Conservation (phyloP, 2,797 vertebrate species). For the Aplochiton taeniatus region DNA sequence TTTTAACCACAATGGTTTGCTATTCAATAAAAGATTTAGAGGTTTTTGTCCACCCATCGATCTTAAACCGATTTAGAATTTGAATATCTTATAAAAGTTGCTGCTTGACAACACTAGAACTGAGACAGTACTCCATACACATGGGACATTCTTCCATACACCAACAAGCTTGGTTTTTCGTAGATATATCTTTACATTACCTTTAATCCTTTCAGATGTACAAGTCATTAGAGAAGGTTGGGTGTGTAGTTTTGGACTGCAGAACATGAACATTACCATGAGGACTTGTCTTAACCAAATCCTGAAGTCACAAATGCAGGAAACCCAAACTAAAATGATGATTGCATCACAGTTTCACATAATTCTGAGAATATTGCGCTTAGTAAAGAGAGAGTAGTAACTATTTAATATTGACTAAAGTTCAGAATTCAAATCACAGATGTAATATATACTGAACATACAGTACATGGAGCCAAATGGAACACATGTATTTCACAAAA, state of each 20-base stretch:
- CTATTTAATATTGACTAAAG: conserved; percentile 75
- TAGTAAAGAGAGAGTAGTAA: conserved; percentile 57
- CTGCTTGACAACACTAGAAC: not conserved
- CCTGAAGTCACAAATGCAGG: conserved; percentile 69
- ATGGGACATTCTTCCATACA: too few relatives aligned
- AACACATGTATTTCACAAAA: conserved; percentile 54
- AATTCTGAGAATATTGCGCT: conserved; percentile 39
- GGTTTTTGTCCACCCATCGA: conserved; percentile 30
- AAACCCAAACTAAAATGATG: too few relatives aligned
- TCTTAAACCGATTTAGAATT: conserved; percentile 2
- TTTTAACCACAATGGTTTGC: conserved; percentile 50
- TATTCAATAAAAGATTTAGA: conserved; percentile 53
- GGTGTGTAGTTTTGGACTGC: too few relatives aligned
- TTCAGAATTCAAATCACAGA: conserved; percentile 74
- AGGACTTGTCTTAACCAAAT: too few relatives aligned
- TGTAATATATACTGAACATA: conserved; percentile 71
- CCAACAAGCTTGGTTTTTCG: too few relatives aligned
- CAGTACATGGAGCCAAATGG: conserved; percentile 70
- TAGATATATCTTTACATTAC: too few relatives aligned
- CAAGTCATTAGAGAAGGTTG: too few relatives aligned
- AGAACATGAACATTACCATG: too few relatives aligned
- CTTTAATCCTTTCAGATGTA: too few relatives aligned
- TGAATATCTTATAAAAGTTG: not conserved
- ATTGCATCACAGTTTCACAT: conserved; percentile 20
- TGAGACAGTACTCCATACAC: too few relatives aligned